These are phyloP conservation scores for Oceanodroma leucorhoa DNA, from an alignment of 2,797 vertebrate genomes.

Conservation along the genomic window DNA sequence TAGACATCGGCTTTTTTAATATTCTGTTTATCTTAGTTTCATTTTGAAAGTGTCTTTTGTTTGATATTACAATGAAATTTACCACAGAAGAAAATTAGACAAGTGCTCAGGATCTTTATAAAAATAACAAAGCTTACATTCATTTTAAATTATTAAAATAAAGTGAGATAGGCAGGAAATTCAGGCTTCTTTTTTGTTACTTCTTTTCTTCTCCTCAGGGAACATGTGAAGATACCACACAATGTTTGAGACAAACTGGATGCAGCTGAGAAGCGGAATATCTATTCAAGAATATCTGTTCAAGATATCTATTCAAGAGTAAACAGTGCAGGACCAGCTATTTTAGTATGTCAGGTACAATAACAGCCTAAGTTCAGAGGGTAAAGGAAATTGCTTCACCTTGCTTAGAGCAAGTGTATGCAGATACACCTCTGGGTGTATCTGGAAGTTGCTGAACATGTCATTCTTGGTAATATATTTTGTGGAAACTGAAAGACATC, in stretches of 20 bases:
- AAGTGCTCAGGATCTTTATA: not conserved
- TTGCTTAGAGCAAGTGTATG: not conserved
- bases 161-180: not conserved
- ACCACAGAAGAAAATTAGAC: not conserved
- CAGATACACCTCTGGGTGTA: not conserved
- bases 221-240: not conserved
- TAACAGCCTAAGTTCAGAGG: not conserved
- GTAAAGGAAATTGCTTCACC: not conserved
- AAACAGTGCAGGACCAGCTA: not conserved
- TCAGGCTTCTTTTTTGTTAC: not conserved
- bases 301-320: too few species aligned
- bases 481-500: not conserved
- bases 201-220: not conserved
- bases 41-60: not conserved
- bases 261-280: not conserved
- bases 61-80: not conserved
- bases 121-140: not conserved
- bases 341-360: not conserved
- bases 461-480: not conserved
- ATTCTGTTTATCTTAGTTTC: not conserved
- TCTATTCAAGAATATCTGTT: too few species aligned
- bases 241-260: not conserved
- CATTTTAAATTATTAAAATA: not conserved
- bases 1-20: not conserved
- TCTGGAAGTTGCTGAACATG: not conserved